Conservation (phyloP, 1,140 invertebrate species). For the Micrasema minimum region DNA sequence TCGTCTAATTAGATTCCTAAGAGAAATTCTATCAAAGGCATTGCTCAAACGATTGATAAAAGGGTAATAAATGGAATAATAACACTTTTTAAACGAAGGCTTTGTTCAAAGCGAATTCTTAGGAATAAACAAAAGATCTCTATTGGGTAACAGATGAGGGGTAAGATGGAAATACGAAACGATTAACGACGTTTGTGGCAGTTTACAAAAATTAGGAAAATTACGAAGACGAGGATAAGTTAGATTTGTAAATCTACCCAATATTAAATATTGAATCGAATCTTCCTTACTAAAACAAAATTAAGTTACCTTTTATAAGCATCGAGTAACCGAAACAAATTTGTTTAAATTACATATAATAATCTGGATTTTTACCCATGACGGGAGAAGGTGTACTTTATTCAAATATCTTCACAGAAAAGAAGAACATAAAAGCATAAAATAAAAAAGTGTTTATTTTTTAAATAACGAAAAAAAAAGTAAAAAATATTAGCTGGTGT, state of each 20-base stretch:
- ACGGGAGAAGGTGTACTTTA: too few relatives aligned
- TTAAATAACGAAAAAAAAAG: too few relatives aligned
- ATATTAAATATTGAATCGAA: not conserved
- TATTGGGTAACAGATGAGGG: too few relatives aligned
- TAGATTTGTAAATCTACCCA: not conserved
- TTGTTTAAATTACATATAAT: too few relatives aligned
- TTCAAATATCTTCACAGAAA: too few relatives aligned
- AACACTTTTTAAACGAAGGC: slow-evolving; percentile 40
- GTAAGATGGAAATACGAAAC: slow-evolving; percentile 1
- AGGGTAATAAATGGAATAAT: slow-evolving; percentile 48
- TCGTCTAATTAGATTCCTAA: slow-evolving; percentile 42
- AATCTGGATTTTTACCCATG: too few relatives aligned
- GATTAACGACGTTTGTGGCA: not conserved
- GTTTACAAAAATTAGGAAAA: not conserved
- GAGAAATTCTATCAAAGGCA: slow-evolving; percentile 16
- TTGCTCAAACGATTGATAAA: slow-evolving; percentile 32
- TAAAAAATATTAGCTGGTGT: too few relatives aligned
- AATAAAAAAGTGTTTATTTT: too few relatives aligned
- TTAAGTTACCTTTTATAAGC: too few relatives aligned
- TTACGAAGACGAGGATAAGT: not conserved
- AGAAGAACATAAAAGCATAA: too few relatives aligned
- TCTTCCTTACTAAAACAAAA: too few relatives aligned
- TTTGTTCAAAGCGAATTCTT: slow-evolving; percentile 44
- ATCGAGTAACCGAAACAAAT: too few relatives aligned
- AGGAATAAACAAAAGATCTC: slow-evolving; percentile 48